Conservation (phyloP, 2,888 invertebrate genomes). For the Troides aeacus region DNA sequence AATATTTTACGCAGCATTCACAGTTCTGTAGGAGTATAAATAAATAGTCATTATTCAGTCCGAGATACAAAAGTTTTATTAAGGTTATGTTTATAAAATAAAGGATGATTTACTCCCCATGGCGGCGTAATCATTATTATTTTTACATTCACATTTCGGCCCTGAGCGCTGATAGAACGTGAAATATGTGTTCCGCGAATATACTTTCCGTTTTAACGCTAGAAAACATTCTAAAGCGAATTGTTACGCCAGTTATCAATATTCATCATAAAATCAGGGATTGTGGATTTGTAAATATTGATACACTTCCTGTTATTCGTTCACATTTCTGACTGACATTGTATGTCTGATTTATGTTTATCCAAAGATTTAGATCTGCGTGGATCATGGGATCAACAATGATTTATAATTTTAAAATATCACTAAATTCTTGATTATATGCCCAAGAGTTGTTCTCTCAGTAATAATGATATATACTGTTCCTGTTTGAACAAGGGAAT, state of each 20-base stretch:
- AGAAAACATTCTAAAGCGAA: slow-evolving; percentile 22
- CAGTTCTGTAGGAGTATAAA: slow-evolving; percentile 21
- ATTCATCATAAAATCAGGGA: slow-evolving; percentile 23
- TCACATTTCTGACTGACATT: slow-evolving; percentile 20
- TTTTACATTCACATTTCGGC: slow-evolving; percentile 23
- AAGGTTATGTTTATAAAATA: slow-evolving; percentile 39
- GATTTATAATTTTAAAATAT: neutral
- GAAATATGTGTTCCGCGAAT: slow-evolving; percentile 38
- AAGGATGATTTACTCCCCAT: slow-evolving; percentile 39
- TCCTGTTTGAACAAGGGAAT: neutral
- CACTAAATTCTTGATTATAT: neutral
- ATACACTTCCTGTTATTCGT: slow-evolving; percentile 18
- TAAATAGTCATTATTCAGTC: slow-evolving; percentile 36
- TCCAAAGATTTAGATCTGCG: neutral
- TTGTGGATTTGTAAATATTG: slow-evolving; percentile 24
- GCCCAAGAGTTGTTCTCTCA: neutral
- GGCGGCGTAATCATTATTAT: slow-evolving; percentile 33
- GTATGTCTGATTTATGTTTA: slow-evolving; percentile 8
- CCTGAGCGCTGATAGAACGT: slow-evolving; percentile 34
- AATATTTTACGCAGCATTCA: slow-evolving; percentile 12
- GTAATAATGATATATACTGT: neutral
- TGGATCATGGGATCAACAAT: neutral
- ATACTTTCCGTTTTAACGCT: slow-evolving; percentile 25
- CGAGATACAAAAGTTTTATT: slow-evolving; percentile 34
- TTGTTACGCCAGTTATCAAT: slow-evolving; percentile 18